Percentiles rank a stretch among this genome's conserved stretches.
These are phyloP conservation scores for Silurus lanzhouensis DNA, from an alignment of 2,797 vertebrate species.

Conservation along the genomic window DNA sequence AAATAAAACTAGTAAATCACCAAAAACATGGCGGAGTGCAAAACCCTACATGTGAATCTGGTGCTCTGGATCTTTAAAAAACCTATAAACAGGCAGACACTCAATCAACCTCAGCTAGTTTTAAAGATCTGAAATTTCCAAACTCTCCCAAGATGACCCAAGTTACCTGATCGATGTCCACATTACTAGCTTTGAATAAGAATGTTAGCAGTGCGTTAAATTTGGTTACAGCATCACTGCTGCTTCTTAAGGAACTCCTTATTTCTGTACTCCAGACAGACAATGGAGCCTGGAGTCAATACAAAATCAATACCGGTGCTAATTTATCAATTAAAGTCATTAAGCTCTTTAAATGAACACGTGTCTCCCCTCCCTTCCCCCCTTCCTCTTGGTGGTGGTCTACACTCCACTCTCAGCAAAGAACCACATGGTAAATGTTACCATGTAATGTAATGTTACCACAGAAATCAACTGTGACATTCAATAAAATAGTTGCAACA, in stretches of 20 bases:
- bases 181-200: not conserved
- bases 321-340: constrained; percentile 79
- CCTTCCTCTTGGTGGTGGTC: constrained; percentile 9
- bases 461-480: not conserved
- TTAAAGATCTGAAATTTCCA: not conserved
- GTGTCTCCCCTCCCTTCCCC: constrained; percentile 3
- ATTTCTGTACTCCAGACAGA: constrained; percentile 54
- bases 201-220: constrained; percentile 53
- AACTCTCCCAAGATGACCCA: not conserved
- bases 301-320: constrained; percentile 75
- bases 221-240: constrained; percentile 62
- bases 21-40: not conserved
- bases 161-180: not conserved
- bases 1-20: not conserved
- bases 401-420: constrained; percentile 47
- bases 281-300: constrained; percentile 59
- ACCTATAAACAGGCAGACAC: not conserved
- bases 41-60: not conserved
- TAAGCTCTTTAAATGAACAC: constrained; percentile 76
- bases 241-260: constrained; percentile 73
- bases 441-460: too few relatives aligned
- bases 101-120: not conserved
- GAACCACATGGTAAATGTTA: not conserved
- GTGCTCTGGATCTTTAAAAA: not conserved
- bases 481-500: not conserved